Percentiles rank a stretch among this genome's conserved stretches.
Conservation (phyloP, 2,797 vertebrate genomes). For the Anguilla obscura region DNA sequence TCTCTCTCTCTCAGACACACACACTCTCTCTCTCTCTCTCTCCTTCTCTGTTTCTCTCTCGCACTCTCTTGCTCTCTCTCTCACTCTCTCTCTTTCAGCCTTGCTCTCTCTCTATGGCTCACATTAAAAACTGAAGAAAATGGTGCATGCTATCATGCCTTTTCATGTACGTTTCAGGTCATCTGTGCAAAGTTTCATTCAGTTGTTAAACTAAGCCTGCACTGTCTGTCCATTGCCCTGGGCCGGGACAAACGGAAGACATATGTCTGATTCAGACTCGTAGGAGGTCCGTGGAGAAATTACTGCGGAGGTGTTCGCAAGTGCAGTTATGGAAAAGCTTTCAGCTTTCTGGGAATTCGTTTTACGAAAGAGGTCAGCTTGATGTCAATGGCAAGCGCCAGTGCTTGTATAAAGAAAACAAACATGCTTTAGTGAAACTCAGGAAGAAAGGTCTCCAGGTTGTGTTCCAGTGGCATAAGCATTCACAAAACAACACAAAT, state of each 20-base stretch:
- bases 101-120: background rate
- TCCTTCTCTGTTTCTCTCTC: background rate
- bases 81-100: background rate
- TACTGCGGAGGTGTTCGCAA: constrained; percentile 15
- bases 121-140: background rate
- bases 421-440: constrained; percentile 42
- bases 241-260: constrained; percentile 91
- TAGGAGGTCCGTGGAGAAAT: constrained; percentile 10
- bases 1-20: background rate
- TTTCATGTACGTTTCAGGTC: background rate
- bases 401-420: constrained; percentile 43
- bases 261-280: constrained; percentile 85
- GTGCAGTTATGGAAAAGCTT: constrained; percentile 40
- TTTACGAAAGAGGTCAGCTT: constrained; percentile 54
- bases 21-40: background rate
- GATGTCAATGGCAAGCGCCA: constrained; percentile 49
- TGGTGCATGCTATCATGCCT: background rate
- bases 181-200: constrained; percentile 45
- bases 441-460: constrained; percentile 41
- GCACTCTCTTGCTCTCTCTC: background rate
- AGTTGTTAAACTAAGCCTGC: constrained; percentile 40
- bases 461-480: constrained; percentile 51
- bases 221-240: constrained; percentile 69
- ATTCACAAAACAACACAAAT: constrained; percentile 42
- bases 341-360: constrained; percentile 43